Evolutionary conservation across 2,888 invertebrate species (phyloP).

Genomic region (Hypsopygia costalis): DNA sequence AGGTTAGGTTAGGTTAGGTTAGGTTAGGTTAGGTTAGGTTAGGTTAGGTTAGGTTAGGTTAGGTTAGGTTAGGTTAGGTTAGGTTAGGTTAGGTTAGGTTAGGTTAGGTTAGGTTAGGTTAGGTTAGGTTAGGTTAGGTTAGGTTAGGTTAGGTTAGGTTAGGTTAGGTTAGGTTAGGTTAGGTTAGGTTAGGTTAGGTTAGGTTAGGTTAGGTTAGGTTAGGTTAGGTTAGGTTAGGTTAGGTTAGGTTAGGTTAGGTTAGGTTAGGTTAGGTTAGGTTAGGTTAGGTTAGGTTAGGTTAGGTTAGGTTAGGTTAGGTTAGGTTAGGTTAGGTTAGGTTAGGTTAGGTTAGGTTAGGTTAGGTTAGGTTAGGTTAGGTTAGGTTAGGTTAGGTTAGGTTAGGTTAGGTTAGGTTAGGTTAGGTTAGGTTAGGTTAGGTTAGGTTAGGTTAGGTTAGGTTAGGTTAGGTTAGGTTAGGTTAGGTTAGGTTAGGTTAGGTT

Average conservation of each 20-base stretch:
- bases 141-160: constrained; percentile 12
- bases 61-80: constrained; percentile 10
- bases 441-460: constrained; percentile 18
- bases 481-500: constrained; percentile 16
- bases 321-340: constrained; percentile 17
- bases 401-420: constrained; percentile 23
- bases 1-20: constrained; percentile 14
- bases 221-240: constrained; percentile 9
- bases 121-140: constrained; percentile 12
- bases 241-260: constrained; percentile 9
- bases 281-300: constrained; percentile 16
- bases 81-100: constrained; percentile 12
- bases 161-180: constrained; percentile 12
- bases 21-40: constrained; percentile 10
- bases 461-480: constrained; percentile 17
- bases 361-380: constrained; percentile 31
- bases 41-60: constrained; percentile 12
- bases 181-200: constrained; percentile 12
- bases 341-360: constrained; percentile 29
- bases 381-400: constrained; percentile 28
- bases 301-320: constrained; percentile 18
- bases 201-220: constrained; percentile 12
- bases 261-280: constrained; percentile 8
- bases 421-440: constrained; percentile 23
- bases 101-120: constrained; percentile 9